phyloP scores from a whole-genome alignment of 2,113 vertebrate species.

The Spea multiplicata region DNA sequence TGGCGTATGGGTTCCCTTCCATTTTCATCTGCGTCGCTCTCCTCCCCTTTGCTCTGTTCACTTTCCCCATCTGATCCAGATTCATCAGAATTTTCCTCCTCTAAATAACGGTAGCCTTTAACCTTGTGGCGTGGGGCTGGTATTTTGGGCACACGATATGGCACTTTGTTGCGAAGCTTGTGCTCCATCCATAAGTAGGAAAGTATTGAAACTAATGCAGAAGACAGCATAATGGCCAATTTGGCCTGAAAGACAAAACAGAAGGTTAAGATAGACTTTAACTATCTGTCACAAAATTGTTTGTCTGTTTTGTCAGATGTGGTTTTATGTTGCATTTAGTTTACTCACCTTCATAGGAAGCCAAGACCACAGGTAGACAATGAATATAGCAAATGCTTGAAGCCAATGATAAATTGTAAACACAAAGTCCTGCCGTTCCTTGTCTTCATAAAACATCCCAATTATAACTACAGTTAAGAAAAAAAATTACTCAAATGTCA shows the following conservation, averaged over 20 bases:
- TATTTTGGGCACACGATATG: conserved; percentile 80
- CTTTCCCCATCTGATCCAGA: conserved; percentile 64
- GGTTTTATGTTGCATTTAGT: neutral
- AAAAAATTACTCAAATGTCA: too few relatives aligned
- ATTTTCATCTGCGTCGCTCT: conserved; percentile 41
- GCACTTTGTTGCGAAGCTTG: conserved; percentile 62
- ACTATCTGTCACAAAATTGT: too few relatives aligned
- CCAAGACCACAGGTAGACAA: conserved; percentile 79
- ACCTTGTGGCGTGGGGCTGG: conserved; percentile 85
- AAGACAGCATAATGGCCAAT: conserved; percentile 77
- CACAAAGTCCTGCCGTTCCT: conserved; percentile 91
- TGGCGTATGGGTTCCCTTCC: conserved; percentile 43
- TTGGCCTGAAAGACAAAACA: conserved; percentile 71
- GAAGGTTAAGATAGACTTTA: neutral
- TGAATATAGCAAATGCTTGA: conserved; percentile 90
- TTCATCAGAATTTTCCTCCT: conserved; percentile 88
- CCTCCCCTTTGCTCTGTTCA: conserved; percentile 48
- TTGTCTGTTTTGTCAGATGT: too few relatives aligned
- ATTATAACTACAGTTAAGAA: conserved; percentile 69
- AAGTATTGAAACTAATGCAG: conserved; percentile 63
- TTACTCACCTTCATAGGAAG: conserved; percentile 88
- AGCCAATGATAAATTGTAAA: conserved; percentile 97
- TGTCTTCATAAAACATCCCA: conserved; percentile 89
- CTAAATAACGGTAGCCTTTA: conserved; percentile 87
- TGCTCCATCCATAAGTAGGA: conserved; percentile 85